Conservation (phyloP, 2,113 vertebrate species). For the Pituophis catenifer region DNA sequence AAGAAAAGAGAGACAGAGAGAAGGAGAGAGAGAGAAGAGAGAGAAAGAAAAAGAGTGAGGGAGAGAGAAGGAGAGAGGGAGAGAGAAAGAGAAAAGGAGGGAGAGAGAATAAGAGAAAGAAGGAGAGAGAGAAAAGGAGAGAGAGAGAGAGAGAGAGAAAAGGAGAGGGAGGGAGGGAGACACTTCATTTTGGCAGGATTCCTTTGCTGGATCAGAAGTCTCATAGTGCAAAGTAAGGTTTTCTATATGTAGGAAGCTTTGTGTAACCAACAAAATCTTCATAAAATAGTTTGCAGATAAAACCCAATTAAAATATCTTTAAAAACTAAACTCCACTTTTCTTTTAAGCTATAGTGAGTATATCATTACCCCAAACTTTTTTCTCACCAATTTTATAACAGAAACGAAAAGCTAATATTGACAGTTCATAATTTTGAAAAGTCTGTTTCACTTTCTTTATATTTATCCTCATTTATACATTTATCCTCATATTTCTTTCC, state of each 20-base stretch:
- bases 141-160: too few species aligned
- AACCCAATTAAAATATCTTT: background rate
- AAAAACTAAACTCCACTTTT: background rate
- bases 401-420: background rate
- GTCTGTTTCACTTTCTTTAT: background rate
- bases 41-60: too few species aligned
- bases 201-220: background rate
- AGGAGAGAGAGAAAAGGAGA: too few species aligned
- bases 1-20: too few species aligned
- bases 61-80: too few species aligned
- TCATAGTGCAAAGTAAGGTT: background rate
- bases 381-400: background rate
- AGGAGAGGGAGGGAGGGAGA: too few species aligned
- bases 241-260: background rate
- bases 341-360: background rate
- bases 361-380: background rate
- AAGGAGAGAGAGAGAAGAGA: too few species aligned
- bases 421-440: background rate
- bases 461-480: background rate
- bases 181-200: background rate
- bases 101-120: too few species aligned
- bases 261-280: background rate
- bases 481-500: background rate
- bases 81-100: too few species aligned
- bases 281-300: background rate